A percentile compares a stretch with the other conserved stretches of the same genome.
phyloP scores from a whole-genome alignment of 2,888 invertebrate species.

The Lumbricus terrestris region DNA sequence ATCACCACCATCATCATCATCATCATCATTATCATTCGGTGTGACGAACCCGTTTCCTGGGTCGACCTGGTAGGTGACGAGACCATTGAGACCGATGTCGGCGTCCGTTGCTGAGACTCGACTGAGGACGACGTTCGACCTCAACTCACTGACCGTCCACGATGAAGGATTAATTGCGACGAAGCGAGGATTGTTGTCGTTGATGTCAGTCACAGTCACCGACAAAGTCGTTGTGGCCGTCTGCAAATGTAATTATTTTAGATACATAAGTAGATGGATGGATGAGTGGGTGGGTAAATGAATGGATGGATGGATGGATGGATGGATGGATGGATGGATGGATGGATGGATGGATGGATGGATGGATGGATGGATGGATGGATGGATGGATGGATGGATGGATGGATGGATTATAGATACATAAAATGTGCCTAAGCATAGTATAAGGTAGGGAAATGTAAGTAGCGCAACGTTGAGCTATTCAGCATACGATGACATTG shows the following conservation, averaged over 20 bases:
- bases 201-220: conserved; percentile 45
- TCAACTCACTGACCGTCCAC: conserved; percentile 44
- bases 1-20: too few species aligned
- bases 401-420: too few species aligned
- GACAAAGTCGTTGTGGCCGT: conserved; percentile 41
- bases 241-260: conserved; percentile 35
- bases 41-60: conserved; percentile 24
- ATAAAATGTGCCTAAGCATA: too few species aligned
- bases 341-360: too few species aligned
- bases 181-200: conserved; percentile 47
- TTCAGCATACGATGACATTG: background rate
- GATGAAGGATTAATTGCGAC: conserved; percentile 10
- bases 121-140: conserved; percentile 39
- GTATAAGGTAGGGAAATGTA: background rate
- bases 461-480: background rate
- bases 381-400: too few species aligned
- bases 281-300: too few species aligned
- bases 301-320: too few species aligned
- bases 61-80: conserved; percentile 33
- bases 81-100: conserved; percentile 30
- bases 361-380: too few species aligned
- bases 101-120: conserved; percentile 35
- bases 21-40: too few species aligned
- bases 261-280: background rate
- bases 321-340: too few species aligned